These are phyloP conservation scores for Coreius guichenoti DNA, from an alignment of 2,797 vertebrate species.

Conservation along the genomic window DNA sequence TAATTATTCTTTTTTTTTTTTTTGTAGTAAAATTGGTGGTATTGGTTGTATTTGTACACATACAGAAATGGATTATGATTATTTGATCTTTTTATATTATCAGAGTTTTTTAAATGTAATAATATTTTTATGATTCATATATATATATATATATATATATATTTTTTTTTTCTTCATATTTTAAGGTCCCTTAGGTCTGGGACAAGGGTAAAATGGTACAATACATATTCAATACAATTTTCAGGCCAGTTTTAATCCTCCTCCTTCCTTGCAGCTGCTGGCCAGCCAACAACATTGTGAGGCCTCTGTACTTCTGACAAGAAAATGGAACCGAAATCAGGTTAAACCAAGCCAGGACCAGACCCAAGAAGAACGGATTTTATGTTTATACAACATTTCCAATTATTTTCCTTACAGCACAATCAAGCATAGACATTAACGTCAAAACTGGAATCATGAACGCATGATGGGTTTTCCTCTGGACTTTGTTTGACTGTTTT, in stretches of 20 bases:
- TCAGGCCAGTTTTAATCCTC: conserved; percentile 40
- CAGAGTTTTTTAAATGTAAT: neutral
- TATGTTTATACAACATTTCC: conserved; percentile 37
- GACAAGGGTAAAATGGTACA: neutral
- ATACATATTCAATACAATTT: neutral
- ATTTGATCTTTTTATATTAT: neutral
- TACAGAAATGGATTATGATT: neutral
- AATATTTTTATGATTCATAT: neutral
- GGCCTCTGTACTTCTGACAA: conserved; percentile 53
- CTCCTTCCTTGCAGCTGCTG: conserved; percentile 82
- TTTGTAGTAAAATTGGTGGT: neutral
- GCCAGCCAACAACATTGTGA: conserved; percentile 97
- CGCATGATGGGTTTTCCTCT: conserved; percentile 17
- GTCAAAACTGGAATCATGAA: conserved; percentile 25
- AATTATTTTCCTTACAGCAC: conserved; percentile 43
- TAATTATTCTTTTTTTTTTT: neutral
- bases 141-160: too few relatives aligned
- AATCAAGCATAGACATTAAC: conserved; percentile 22
- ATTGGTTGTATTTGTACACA: too few relatives aligned
- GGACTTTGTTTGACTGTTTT: conserved; percentile 10
- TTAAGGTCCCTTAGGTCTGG: neutral
- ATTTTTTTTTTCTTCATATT: neutral
- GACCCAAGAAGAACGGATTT: conserved; percentile 47
- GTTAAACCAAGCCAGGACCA: conserved; percentile 54
- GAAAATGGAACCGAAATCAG: conserved; percentile 30